Percentiles rank a stretch among this genome's conserved stretches.
Conservation (phyloP, 2,797 vertebrate species). For the Perodicticus potto region DNA sequence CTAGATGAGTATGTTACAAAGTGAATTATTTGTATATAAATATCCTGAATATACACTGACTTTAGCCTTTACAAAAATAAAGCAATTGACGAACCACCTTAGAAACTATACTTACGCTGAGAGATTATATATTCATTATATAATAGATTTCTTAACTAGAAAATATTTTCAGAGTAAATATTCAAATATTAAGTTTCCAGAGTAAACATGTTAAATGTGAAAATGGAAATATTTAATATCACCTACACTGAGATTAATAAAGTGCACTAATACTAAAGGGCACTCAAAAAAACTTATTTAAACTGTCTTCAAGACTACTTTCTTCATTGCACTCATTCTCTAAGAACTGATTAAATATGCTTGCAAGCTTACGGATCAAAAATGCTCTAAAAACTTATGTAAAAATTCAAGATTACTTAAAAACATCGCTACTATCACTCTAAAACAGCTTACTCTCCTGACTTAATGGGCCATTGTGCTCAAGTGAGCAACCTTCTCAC, state of each 20-base stretch:
- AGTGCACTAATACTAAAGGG: not conserved
- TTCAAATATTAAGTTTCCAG: conserved; percentile 35
- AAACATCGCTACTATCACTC: conserved; percentile 5
- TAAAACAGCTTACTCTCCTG: not conserved
- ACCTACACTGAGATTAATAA: not conserved
- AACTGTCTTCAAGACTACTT: conserved; percentile 21
- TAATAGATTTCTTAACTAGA: conserved; percentile 19
- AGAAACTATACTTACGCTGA: not conserved
- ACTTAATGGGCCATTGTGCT: conserved; percentile 46
- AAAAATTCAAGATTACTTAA: conserved; percentile 44
- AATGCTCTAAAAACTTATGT: not conserved
- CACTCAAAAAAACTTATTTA: conserved; percentile 3
- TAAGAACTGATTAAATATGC: conserved; percentile 44
- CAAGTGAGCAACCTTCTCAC: conserved; percentile 15
- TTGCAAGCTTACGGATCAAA: not conserved
- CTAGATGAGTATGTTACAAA: conserved; percentile 12
- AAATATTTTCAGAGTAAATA: conserved; percentile 35
- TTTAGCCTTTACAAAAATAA: conserved; percentile 44
- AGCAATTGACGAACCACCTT: not conserved
- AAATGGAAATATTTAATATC: conserved; percentile 51
- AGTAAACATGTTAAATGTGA: conserved; percentile 53
- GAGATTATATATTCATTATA: not conserved
- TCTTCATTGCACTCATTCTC: conserved; percentile 32
- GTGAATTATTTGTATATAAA: conserved; percentile 48
- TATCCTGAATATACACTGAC: conserved; percentile 23